These are phyloP conservation scores for Catalaphyllia jardinei DNA, from an alignment of 64 coral and sea anemone genomes.

Conservation along the genomic window DNA sequence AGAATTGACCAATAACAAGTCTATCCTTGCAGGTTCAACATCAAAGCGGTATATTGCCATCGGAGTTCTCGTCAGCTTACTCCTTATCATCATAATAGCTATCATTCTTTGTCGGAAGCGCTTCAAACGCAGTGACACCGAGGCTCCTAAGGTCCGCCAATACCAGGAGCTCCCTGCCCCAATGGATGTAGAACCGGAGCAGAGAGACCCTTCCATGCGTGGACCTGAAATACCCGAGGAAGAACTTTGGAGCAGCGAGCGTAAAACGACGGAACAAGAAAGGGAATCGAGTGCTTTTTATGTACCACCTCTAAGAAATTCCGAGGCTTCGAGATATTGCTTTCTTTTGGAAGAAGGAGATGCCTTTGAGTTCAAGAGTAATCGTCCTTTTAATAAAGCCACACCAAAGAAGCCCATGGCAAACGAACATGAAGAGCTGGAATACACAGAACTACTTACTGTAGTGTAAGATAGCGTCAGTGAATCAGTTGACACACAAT, in stretches of 20 bases:
- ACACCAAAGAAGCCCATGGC: background rate
- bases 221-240: background rate
- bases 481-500: background rate
- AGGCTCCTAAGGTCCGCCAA: background rate
- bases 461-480: background rate
- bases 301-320: background rate
- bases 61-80: constrained; percentile 1
- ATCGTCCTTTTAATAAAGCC: background rate
- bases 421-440: constrained; percentile 4
- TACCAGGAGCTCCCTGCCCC: constrained; percentile 15
- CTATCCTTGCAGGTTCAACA: background rate
- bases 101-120: constrained; percentile 35
- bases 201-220: background rate
- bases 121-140: background rate
- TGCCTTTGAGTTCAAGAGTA: background rate
- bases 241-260: constrained; percentile 4
- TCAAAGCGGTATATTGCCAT: constrained; percentile 13
- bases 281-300: background rate
- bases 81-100: constrained; percentile 2
- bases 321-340: background rate
- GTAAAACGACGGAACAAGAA: background rate
- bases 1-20: background rate
- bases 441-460: constrained; percentile 14
- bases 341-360: background rate
- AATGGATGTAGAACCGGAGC: background rate